phyloP scores from a whole-genome alignment of 2,888 invertebrate species.

The Sarcophaga subvicina region DNA sequence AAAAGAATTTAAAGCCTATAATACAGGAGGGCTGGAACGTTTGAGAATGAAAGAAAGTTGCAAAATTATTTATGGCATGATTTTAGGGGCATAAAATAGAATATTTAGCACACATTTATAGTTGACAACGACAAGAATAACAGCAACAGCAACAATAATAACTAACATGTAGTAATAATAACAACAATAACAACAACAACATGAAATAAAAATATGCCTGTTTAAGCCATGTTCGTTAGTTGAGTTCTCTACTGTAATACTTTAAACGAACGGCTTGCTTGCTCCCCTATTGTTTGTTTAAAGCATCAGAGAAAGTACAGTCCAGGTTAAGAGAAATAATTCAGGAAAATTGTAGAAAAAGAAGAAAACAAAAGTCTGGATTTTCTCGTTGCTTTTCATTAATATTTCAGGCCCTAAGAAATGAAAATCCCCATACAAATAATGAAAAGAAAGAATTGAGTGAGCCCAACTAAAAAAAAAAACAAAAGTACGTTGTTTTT shows the following conservation, averaged over 20 bases:
- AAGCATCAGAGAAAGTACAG: background rate
- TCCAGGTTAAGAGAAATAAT: constrained; percentile 12
- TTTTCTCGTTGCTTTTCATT: background rate
- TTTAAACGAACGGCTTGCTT: background rate
- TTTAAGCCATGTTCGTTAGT: constrained; percentile 13
- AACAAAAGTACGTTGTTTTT: background rate
- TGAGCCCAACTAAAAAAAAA: too few relatives aligned
- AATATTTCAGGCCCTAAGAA: background rate
- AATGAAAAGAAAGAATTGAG: too few relatives aligned
- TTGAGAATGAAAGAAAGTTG: background rate
- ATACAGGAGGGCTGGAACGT: background rate
- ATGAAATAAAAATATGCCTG: constrained; percentile 9
- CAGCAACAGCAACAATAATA: background rate
- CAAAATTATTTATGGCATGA: constrained; percentile 49
- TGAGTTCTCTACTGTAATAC: background rate
- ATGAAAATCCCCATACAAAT: background rate
- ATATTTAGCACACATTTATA: constrained; percentile 51
- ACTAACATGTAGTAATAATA: background rate
- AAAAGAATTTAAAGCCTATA: background rate
- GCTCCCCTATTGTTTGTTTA: constrained; percentile 23
- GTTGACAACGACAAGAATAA: constrained; percentile 39
- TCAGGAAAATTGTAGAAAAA: constrained; percentile 41
- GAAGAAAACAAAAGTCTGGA: constrained; percentile 15
- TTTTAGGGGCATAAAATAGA: constrained; percentile 56
- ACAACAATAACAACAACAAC: constrained; percentile 3